Conservation (phyloP, 2,113 vertebrate genomes). For the Gavialis gangeticus region DNA sequence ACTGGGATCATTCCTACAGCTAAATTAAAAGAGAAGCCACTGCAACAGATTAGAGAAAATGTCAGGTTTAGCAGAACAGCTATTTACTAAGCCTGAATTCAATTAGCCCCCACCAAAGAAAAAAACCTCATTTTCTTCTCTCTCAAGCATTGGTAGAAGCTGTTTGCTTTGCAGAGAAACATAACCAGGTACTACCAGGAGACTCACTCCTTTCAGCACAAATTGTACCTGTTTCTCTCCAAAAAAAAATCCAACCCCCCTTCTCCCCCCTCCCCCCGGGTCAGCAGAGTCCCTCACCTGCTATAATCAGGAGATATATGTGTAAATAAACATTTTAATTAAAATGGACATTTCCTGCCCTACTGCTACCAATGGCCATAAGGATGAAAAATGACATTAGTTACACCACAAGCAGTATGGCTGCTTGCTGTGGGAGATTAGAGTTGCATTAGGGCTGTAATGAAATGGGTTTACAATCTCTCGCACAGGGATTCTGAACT, state of each 20-base stretch:
- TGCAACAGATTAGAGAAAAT: conserved; percentile 22
- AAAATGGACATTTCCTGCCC: background rate
- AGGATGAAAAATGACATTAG: conserved; percentile 48
- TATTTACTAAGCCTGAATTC: conserved; percentile 39
- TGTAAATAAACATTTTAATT: conserved; percentile 57
- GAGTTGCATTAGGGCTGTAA: background rate
- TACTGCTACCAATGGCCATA: background rate
- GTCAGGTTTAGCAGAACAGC: conserved; percentile 31
- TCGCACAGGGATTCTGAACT: background rate
- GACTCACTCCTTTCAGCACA: background rate
- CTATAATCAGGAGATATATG: conserved; percentile 12
- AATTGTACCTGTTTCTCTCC: background rate
- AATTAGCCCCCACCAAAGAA: background rate
- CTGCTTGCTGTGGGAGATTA: background rate
- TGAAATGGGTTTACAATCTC: background rate
- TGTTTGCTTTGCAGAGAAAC: background rate
- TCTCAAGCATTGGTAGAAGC: background rate
- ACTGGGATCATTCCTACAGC: conserved; percentile 27
- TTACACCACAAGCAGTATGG: background rate
- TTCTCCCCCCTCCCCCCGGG: background rate
- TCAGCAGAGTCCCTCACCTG: background rate
- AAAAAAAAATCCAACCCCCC: background rate
- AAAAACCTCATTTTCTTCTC: background rate
- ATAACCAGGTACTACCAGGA: background rate
- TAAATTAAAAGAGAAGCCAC: background rate